These are phyloP conservation scores for Pithys albifrons DNA, from an alignment of 2,113 vertebrate genomes.

Conservation along the genomic window DNA sequence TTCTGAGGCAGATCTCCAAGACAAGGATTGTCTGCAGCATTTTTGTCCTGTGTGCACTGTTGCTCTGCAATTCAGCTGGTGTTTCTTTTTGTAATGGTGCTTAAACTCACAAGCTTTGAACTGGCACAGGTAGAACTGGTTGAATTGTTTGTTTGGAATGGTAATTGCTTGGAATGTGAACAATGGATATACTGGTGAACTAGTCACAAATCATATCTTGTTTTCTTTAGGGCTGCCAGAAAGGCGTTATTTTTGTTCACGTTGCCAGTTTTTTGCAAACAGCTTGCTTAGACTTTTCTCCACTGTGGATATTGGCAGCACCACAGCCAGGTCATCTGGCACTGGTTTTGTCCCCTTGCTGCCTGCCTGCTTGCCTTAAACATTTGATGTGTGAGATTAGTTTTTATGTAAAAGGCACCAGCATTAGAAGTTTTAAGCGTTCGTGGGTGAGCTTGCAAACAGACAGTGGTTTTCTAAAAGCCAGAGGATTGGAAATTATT, in stretches of 20 bases:
- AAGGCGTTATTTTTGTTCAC: neutral
- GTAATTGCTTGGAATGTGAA: neutral
- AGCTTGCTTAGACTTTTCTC: conserved; percentile 26
- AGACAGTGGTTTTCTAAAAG: neutral
- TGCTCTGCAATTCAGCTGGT: neutral
- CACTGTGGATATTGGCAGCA: neutral
- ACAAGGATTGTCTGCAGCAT: neutral
- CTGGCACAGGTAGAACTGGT: neutral
- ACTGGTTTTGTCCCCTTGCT: neutral
- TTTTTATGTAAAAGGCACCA: neutral
- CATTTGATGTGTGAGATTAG: neutral
- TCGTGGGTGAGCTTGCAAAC: neutral
- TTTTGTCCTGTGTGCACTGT: neutral
- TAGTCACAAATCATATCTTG: neutral
- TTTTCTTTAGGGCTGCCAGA: neutral
- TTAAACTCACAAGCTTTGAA: neutral
- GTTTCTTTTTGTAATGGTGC: neutral
- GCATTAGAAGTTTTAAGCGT: neutral
- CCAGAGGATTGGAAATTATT: neutral
- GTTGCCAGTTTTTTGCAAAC: neutral
- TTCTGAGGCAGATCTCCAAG: neutral
- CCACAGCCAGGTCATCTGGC: neutral
- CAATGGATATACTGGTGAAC: neutral
- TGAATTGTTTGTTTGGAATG: conserved; percentile 23
- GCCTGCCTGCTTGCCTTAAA: neutral